Evolutionary conservation across 2,888 invertebrate species (phyloP).

Genomic region (Ectemnius lituratus): DNA sequence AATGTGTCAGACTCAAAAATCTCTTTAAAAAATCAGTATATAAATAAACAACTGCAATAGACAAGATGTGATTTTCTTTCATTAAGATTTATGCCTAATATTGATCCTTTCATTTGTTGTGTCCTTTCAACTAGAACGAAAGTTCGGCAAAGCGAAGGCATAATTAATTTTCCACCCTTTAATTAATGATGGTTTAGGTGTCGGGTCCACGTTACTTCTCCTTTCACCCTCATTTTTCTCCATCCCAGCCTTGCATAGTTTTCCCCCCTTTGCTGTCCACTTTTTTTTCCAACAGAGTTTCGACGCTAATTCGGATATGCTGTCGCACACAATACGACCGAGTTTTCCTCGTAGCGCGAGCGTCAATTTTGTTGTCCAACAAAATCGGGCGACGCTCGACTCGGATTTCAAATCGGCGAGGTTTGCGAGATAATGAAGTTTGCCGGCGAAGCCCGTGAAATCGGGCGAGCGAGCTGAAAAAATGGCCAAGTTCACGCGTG

Average conservation of each 20-base stretch:
- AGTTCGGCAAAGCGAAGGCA: neutral
- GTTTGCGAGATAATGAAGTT: constrained; percentile 16
- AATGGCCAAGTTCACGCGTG: neutral
- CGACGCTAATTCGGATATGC: no score
- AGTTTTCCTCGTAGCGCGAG: neutral
- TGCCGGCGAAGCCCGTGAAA: constrained; percentile 3
- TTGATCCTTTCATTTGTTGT: neutral
- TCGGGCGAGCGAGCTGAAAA: constrained; percentile 1
- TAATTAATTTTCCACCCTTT: constrained; percentile 51
- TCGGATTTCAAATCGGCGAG: neutral
- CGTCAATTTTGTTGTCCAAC: constrained; percentile 9
- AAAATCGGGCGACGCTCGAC: neutral
- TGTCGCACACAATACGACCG: neutral
- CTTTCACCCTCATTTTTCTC: constrained; percentile 44
- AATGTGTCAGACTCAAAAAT: no score
- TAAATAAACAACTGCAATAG: no score
- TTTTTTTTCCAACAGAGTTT: constrained; percentile 17
- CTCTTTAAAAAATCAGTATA: no score
- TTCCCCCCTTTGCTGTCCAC: neutral
- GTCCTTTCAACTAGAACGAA: constrained; percentile 13
- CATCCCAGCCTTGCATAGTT: neutral
- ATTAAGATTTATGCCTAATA: no score
- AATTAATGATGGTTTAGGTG: constrained; percentile 52
- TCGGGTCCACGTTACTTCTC: constrained; percentile 26
- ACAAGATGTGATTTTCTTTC: no score